Evolutionary conservation across 2,113 vertebrate species (phyloP).

Genomic region (Sceloporus undulatus): DNA sequence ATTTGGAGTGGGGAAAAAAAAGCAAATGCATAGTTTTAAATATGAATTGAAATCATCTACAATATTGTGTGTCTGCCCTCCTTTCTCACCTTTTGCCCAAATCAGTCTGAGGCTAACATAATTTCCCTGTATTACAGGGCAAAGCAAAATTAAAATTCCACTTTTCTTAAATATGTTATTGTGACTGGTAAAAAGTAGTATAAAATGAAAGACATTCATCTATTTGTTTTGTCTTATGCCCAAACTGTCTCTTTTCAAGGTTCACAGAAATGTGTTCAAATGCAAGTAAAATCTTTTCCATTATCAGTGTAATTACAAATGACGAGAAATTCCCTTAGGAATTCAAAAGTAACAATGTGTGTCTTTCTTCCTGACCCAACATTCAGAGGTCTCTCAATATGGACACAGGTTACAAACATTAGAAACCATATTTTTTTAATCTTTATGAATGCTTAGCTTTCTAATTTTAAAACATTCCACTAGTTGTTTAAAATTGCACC

Average conservation of each 20-base stretch:
- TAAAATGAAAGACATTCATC: slow-evolving; percentile 51
- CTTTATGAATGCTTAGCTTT: slow-evolving; percentile 62
- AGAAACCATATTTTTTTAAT: slow-evolving; percentile 66
- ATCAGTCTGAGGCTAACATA: slow-evolving; percentile 21
- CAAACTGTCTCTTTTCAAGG: slow-evolving; percentile 35
- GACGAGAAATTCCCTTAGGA: slow-evolving; percentile 40
- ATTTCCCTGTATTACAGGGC: slow-evolving; percentile 48
- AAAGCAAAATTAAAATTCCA: slow-evolving; percentile 52
- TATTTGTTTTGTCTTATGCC: slow-evolving; percentile 61
- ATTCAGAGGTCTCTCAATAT: slow-evolving; percentile 38
- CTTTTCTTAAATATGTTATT: slow-evolving; percentile 41
- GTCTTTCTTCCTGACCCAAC: slow-evolving; percentile 27
- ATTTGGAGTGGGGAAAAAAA: background rate
- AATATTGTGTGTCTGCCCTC: background rate
- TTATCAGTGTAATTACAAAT: slow-evolving; percentile 38
- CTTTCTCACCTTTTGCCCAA: slow-evolving; percentile 29
- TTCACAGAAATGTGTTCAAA: slow-evolving; percentile 46
- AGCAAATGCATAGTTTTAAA: slow-evolving; percentile 2
- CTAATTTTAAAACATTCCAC: slow-evolving; percentile 70
- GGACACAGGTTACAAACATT: slow-evolving; percentile 62
- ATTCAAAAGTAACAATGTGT: slow-evolving; percentile 26
- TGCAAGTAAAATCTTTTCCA: slow-evolving; percentile 53
- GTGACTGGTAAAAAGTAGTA: slow-evolving; percentile 37
- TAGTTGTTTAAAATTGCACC: slow-evolving; percentile 63
- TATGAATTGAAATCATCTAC: slow-evolving; percentile 20